Evolutionary conservation across 2,797 vertebrate species (phyloP), one percentile per base, ranked within the genome.

Genomic region (Mormyrops attenuatus): DNA sequence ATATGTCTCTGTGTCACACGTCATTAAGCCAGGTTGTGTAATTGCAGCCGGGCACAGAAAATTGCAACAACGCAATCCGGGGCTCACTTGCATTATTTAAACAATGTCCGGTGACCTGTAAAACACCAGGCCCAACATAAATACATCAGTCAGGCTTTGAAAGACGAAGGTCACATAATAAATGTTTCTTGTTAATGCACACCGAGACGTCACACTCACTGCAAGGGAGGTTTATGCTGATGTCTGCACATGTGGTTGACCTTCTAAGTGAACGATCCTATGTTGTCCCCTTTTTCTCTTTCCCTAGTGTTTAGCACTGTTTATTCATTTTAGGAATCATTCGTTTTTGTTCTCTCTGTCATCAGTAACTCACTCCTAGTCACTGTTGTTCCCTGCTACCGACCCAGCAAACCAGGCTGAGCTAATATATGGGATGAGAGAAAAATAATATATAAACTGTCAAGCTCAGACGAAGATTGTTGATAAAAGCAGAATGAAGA

Each of bases 51-150:
- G 85, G 90, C 86, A 87, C 89, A 44, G 91, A 90, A 92, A 91
- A 90, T 90, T 88, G 88, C 80, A 90, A 82, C 5, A 50, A 55
- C 57, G 44, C 90, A 85, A 87, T 60, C 49, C 5, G 52, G 87
- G 90, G 91, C 86, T 91, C 90, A 89, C 84, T 87, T 60, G 52
- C 88, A 84, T 91, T 91, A 92, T 91, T 92, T 92, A 93, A 91
- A 34, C 87, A n/a, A 41, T 80, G 90, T 88, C 89, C 87, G 20
- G 89, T 47, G 87, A 89, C 90, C 91, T 26, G 77, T 92, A 92
- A 92, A 93, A 85, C 90, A 90, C 49, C 89, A 85, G 85, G 52
- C 85, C 85, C 80, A 53, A 47, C 88, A 86, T 90, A 91, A 91
- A 93, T 89, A 90, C 88, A 88, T 90, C 90, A 91, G 88, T 86